phyloP scores from a whole-genome alignment of 92 coral and sea anemone species.

The Umimayanthus kanabou region DNA sequence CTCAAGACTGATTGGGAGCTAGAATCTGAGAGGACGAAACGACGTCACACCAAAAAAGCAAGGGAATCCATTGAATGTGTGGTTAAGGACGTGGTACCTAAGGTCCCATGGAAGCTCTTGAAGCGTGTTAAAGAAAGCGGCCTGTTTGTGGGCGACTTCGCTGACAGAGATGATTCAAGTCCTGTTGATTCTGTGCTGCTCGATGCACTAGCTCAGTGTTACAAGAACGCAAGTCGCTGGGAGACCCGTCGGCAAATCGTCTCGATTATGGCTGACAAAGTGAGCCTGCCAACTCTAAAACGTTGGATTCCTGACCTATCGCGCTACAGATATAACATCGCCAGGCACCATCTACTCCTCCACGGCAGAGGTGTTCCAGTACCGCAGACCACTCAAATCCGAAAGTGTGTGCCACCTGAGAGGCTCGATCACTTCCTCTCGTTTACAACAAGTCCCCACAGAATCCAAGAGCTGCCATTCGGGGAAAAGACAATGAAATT shows the following conservation, averaged over 20 bases:
- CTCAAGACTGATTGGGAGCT: too few species aligned
- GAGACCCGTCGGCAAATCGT: neutral
- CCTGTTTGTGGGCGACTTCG: too few species aligned
- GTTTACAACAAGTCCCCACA: neutral
- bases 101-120: too few species aligned
- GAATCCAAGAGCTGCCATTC: neutral
- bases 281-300: neutral
- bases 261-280: neutral
- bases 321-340: neutral
- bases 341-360: neutral
- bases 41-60: too few species aligned
- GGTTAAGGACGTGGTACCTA: too few species aligned
- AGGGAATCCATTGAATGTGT: too few species aligned
- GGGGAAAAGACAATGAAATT: neutral
- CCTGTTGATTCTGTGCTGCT: neutral
- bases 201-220: neutral
- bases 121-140: too few species aligned
- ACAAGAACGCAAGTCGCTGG: constrained; percentile 1
- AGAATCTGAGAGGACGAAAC: too few species aligned
- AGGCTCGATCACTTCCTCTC: neutral
- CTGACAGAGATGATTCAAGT: too few species aligned
- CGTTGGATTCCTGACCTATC: neutral
- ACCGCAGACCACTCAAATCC: neutral
- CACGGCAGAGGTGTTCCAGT: neutral
- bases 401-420: neutral